Evolutionary conservation across 2,113 vertebrate species (phyloP).

Genomic region (Phasianus colchicus): DNA sequence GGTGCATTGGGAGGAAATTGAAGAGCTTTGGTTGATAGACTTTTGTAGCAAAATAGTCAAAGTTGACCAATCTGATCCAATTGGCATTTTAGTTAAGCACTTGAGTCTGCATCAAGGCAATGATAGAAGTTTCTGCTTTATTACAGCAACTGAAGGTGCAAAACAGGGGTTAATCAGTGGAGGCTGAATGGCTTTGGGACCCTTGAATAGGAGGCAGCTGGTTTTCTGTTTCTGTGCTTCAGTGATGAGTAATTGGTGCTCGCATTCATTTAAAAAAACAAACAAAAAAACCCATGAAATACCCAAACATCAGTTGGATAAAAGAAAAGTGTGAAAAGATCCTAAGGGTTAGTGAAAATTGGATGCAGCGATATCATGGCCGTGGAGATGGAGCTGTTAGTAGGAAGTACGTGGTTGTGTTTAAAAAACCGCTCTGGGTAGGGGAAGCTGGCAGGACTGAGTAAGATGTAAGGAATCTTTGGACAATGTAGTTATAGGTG

Average conservation of each 20-base stretch:
- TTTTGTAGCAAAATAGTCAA: background rate
- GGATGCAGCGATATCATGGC: background rate
- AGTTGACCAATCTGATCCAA: background rate
- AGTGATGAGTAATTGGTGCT: background rate
- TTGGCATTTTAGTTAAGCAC: background rate
- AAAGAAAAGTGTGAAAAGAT: background rate
- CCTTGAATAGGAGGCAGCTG: background rate
- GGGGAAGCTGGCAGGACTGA: background rate
- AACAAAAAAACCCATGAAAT: background rate
- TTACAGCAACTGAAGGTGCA: background rate
- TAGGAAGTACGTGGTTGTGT: background rate
- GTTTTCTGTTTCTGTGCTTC: background rate
- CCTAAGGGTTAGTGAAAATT: background rate
- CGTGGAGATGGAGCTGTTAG: background rate
- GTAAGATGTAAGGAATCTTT: background rate
- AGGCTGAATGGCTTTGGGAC: background rate
- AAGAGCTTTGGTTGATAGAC: background rate
- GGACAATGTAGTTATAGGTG: background rate
- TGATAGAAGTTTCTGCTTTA: background rate
- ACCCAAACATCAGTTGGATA: fast-evolving
- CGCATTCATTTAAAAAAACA: background rate
- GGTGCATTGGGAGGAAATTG: background rate
- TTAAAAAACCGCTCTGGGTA: background rate
- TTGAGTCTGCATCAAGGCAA: background rate
- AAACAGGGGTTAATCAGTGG: background rate